Evolutionary conservation across 2,888 invertebrate species (phyloP).

Genomic region (Hipparchia semele): DNA sequence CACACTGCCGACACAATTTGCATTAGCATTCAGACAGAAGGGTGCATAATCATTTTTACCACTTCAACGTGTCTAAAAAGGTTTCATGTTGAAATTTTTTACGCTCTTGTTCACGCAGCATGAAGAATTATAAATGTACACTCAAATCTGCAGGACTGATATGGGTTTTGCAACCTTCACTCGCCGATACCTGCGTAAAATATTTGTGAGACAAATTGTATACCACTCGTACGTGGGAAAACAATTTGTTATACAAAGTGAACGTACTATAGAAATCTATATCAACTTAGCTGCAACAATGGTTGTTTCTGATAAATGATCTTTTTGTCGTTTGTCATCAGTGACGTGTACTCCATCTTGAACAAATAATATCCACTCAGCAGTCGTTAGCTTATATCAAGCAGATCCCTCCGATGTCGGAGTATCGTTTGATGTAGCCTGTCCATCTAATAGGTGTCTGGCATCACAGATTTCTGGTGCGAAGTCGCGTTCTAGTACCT

Average conservation of each 20-base stretch:
- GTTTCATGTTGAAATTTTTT: conserved; percentile 19
- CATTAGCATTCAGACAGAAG: conserved; percentile 26
- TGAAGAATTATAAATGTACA: neutral
- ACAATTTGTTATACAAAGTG: neutral
- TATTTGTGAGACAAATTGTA: neutral
- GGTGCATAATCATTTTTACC: conserved; percentile 29
- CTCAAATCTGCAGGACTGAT: neutral
- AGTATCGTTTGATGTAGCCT: too few relatives aligned
- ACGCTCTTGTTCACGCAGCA: conserved; percentile 7
- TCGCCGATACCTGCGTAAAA: neutral
- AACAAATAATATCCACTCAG: too few relatives aligned
- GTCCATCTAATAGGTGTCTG: too few relatives aligned
- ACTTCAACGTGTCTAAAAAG: conserved; percentile 28
- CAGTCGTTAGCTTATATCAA: too few relatives aligned
- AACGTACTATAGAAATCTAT: neutral
- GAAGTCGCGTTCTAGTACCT: too few relatives aligned
- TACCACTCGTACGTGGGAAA: neutral
- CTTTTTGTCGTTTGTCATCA: too few relatives aligned
- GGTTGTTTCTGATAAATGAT: neutral
- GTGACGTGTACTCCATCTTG: too few relatives aligned
- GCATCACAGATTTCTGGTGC: too few relatives aligned
- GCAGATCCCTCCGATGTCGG: too few relatives aligned
- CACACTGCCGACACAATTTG: neutral
- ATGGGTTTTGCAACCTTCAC: neutral
- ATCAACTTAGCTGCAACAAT: too few relatives aligned